A percentile compares a stretch with the other conserved stretches of the same genome.
Conservation (phyloP, 2,113 vertebrate genomes). For the Hucho hucho region DNA sequence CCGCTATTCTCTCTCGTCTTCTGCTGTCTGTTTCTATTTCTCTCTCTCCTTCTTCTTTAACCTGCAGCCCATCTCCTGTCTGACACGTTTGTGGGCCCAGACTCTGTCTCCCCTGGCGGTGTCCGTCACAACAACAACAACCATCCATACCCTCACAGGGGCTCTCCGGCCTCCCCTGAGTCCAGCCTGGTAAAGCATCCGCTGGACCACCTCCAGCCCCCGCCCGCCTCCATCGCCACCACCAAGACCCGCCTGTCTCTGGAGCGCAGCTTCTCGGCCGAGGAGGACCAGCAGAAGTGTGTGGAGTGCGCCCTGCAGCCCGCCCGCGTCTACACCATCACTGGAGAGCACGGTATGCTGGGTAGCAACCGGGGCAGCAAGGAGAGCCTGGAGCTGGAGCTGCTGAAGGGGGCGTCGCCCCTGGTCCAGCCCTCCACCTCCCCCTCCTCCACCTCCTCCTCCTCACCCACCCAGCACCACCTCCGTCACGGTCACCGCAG, state of each 20-base stretch:
- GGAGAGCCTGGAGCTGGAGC: conserved; percentile 88
- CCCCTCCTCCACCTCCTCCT: conserved; percentile 63
- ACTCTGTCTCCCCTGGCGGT: conserved; percentile 83
- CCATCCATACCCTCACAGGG: conserved; percentile 30
- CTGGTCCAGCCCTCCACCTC: conserved; percentile 65
- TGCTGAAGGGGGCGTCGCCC: conserved; percentile 79
- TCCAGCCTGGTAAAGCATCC: conserved; percentile 53
- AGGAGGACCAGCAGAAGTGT: conserved; percentile 76
- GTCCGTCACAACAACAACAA: conserved; percentile 12
- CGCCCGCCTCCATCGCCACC: conserved; percentile 54
- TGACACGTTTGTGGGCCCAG: conserved; percentile 85
- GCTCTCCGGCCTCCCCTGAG: conserved; percentile 40
- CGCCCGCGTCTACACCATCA: conserved; percentile 92
- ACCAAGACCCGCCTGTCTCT: conserved; percentile 60
- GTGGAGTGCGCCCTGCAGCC: conserved; percentile 76
- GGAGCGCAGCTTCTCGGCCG: conserved; percentile 86
- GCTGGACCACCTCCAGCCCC: conserved; percentile 55
- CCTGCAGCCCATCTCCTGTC: conserved; percentile 88
- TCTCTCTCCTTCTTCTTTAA: conserved; percentile 11
- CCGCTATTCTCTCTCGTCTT: too few relatives aligned
- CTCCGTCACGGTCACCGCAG: conserved; percentile 62
- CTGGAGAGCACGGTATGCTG: conserved; percentile 85
- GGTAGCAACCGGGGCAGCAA: conserved; percentile 78
- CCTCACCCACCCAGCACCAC: conserved; percentile 65
- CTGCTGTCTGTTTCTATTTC: conserved; percentile 2